A percentile compares a stretch with the other conserved stretches of the same genome.
Evolutionary conservation across 2,113 vertebrate species (phyloP).

Genomic region (Bubo blakistoni): DNA sequence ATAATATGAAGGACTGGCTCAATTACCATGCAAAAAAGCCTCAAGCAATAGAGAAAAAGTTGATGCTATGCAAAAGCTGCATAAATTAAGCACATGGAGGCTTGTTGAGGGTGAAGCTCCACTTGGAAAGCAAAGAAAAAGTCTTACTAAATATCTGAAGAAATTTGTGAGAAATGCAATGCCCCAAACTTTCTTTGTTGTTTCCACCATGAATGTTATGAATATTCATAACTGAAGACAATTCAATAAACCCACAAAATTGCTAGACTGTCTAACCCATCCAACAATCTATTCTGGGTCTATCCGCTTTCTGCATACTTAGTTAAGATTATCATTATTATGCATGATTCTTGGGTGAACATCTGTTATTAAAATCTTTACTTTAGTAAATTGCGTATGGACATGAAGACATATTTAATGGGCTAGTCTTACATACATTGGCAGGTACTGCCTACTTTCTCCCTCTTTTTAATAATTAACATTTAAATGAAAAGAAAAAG

Average conservation of each 20-base stretch:
- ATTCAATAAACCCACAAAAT: slow-evolving; percentile 32
- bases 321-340: slow-evolving; percentile 16
- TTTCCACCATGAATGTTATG: neutral
- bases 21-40: neutral
- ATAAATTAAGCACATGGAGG: neutral
- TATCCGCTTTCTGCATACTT: neutral
- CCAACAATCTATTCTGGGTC: slow-evolving; percentile 22
- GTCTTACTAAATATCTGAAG: neutral
- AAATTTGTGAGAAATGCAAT: neutral
- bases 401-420: neutral
- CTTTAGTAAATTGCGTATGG: neutral
- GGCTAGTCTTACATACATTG: neutral
- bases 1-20: neutral
- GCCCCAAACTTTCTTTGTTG: neutral
- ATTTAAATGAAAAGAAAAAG: neutral
- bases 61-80: neutral
- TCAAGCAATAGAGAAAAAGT: neutral
- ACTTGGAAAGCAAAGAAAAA: neutral
- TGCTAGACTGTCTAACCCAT: slow-evolving; percentile 37
- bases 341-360: neutral
- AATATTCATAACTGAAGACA: slow-evolving; percentile 54
- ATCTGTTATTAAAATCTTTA: slow-evolving; percentile 36
- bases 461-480: neutral
- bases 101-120: neutral
- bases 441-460: neutral